Conservation (phyloP, 2,888 invertebrate genomes). For the Tipula helvola region DNA sequence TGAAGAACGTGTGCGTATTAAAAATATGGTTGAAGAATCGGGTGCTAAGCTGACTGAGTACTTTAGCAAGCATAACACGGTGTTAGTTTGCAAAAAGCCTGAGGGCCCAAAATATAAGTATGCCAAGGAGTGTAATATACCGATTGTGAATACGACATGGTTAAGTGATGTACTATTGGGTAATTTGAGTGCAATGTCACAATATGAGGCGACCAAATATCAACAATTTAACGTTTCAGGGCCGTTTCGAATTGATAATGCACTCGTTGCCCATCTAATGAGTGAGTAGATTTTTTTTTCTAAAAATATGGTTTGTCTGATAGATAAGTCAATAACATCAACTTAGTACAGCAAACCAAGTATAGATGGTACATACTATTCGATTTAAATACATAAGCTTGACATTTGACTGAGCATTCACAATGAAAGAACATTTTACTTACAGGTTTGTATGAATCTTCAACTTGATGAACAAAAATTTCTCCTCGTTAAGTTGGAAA, state of each 20-base stretch:
- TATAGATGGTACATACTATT: not conserved
- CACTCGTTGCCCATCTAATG: conserved; percentile 77
- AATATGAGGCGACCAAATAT: conserved; percentile 72
- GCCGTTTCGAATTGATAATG: conserved; percentile 76
- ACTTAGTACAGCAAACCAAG: not conserved
- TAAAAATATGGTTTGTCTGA: not conserved
- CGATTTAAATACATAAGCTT: not conserved
- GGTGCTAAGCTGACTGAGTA: conserved; percentile 76
- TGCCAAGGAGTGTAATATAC: conserved; percentile 85
- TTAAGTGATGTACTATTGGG: conserved; percentile 85
- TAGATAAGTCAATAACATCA: not conserved
- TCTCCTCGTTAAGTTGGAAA: too few relatives aligned
- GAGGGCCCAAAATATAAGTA: conserved; percentile 81
- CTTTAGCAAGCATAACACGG: conserved; percentile 66
- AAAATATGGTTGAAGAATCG: conserved; percentile 69
- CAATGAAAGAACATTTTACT: too few relatives aligned
- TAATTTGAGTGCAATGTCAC: conserved; percentile 67
- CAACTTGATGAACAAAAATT: too few relatives aligned
- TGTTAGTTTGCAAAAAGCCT: conserved; percentile 63
- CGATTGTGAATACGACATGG: conserved; percentile 89
- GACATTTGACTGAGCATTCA: not conserved
- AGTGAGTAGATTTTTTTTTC: conserved; percentile 45
- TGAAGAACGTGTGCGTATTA: conserved; percentile 70
- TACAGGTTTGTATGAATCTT: too few relatives aligned
- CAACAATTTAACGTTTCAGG: conserved; percentile 72